These are phyloP conservation scores for Dendroctonus valens DNA, from an alignment of 1,140 invertebrate species.

Conservation along the genomic window DNA sequence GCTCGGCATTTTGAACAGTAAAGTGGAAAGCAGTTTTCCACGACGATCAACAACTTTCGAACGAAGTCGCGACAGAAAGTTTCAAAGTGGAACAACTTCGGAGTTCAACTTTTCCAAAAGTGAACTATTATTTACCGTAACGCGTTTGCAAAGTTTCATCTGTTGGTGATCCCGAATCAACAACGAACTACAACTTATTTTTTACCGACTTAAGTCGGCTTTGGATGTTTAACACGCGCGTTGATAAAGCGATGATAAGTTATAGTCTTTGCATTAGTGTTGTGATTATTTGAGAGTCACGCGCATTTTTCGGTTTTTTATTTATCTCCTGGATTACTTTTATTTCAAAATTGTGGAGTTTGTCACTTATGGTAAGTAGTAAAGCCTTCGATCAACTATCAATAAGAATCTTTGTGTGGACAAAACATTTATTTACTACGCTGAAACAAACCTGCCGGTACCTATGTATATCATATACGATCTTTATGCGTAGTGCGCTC, in stretches of 20 bases:
- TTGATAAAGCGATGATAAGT: neutral
- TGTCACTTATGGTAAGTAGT: conserved; percentile 13
- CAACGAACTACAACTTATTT: too few relatives aligned
- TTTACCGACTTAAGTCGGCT: too few relatives aligned
- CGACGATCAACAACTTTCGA: neutral
- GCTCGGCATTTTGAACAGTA: conserved; percentile 20
- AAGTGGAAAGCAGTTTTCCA: neutral
- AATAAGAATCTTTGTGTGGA: neutral
- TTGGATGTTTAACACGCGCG: neutral
- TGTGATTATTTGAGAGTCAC: neutral
- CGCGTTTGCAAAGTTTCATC: too few relatives aligned
- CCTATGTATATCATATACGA: too few relatives aligned
- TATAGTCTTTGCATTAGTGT: neutral
- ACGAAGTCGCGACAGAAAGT: neutral
- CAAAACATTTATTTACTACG: neutral
- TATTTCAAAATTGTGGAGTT: conserved; percentile 24
- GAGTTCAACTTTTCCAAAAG: too few relatives aligned
- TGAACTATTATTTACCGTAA: too few relatives aligned
- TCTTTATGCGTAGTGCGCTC: too few relatives aligned
- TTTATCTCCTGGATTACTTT: conserved; percentile 21
- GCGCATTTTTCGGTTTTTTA: neutral
- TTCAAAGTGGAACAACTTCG: too few relatives aligned
- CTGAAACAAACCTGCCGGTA: too few relatives aligned
- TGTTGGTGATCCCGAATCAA: too few relatives aligned
- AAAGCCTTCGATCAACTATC: too few relatives aligned